A percentile compares a stretch with the other conserved stretches of the same genome.
Evolutionary conservation across 2,888 invertebrate genomes (phyloP).

Genomic region (Mythimna lalbum): DNA sequence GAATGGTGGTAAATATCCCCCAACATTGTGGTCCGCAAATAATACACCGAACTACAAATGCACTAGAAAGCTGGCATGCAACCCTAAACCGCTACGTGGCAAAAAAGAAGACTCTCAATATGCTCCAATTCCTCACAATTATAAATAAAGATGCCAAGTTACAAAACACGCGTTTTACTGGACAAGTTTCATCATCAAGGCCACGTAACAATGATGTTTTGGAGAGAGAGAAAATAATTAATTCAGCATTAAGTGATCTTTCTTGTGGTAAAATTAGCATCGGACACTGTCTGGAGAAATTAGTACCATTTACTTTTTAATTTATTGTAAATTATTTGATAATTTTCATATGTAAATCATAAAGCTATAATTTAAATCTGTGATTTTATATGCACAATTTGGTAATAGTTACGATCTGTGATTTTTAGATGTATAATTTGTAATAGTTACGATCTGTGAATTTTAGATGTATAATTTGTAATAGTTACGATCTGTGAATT

Average conservation of each 20-base stretch:
- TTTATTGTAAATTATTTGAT: slow-evolving; percentile 11
- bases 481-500: slow-evolving; percentile 15
- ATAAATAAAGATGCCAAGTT: slow-evolving; percentile 17
- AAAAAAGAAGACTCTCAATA: slow-evolving; percentile 18
- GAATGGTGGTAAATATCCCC: slow-evolving; percentile 9
- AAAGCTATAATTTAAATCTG: slow-evolving; percentile 15
- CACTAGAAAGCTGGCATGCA: slow-evolving; percentile 19
- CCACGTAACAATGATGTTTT: slow-evolving; percentile 10
- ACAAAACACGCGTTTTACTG: slow-evolving; percentile 13
- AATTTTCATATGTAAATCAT: slow-evolving; percentile 16
- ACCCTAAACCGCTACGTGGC: slow-evolving; percentile 11
- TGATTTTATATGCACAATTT: slow-evolving; percentile 16
- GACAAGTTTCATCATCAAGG: slow-evolving; percentile 6
- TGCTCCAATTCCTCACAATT: slow-evolving; percentile 18
- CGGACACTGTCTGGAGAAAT: slow-evolving; percentile 21
- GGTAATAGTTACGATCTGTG: neutral
- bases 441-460: slow-evolving; percentile 14
- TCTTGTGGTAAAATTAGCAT: slow-evolving; percentile 9
- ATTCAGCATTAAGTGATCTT: slow-evolving; percentile 9
- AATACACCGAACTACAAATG: slow-evolving; percentile 17
- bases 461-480: slow-evolving; percentile 20
- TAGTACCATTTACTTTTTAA: slow-evolving; percentile 19
- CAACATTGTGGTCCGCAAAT: slow-evolving; percentile 14
- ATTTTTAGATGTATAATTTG: neutral
- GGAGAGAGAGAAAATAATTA: slow-evolving; percentile 7